Evolutionary conservation across 2,888 invertebrate genomes (phyloP), one percentile per base, ranked within the genome.

Genomic region (Torymus auratus): DNA sequence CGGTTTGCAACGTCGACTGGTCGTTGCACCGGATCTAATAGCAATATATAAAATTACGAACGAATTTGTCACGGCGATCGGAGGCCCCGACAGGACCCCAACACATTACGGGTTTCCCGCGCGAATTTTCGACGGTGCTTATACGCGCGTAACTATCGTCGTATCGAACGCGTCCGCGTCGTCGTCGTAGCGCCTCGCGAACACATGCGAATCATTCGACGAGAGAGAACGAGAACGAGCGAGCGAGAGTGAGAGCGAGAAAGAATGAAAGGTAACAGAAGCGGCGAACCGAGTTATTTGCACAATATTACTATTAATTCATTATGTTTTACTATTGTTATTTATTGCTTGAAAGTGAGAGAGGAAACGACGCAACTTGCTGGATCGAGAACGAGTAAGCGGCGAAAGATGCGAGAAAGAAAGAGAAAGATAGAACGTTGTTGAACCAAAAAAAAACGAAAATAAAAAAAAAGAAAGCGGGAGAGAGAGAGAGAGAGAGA

Each of bases 261-360:
- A 75, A 78, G 69, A 55, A 69, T 80, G 65, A 74, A 78, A 58
- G 78, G 70, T 76, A 77, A 17, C 76, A 64, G 76, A 65, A 74
- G 69, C 71, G 73, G 82, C 85, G 86, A 88, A 89, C 88, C 41
- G 88, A 86, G 87, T 89, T 89, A 89, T 89, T 89, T 88, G 89
- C 89, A 89, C 89, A 89, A 88, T 89, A 89, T 89, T 89, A 88
- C 87, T 87, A 88, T 88, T 88, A 87, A 70, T 75, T 88, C 85
- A 89, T 86, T 87, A 87, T 86, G 87, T 89, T 89, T 70, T 86
- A 87, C 86, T 86, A 88, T 86, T 86, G 88, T 88, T 87, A 88
- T 86, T 86, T 85, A 88, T 88, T 62, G 50, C 61, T 23, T 23
- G 53, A 73, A 52, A 50, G n/a, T 17, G 17, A n/a, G 69, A 69